Evolutionary conservation across 1,140 invertebrate genomes (phyloP).

Genomic region (Leguminivora glycinivorella): DNA sequence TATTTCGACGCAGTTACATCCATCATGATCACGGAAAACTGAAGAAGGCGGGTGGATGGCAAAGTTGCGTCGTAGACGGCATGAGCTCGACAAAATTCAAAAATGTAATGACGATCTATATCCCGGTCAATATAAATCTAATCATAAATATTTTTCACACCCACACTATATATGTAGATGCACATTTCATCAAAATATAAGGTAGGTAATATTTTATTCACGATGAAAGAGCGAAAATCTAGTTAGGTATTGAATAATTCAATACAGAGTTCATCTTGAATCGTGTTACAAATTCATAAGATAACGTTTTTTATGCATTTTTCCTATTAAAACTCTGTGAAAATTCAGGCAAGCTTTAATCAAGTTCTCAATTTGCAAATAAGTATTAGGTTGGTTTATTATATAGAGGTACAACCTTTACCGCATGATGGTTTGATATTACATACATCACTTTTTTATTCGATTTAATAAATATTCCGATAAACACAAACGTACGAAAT

Average conservation of each 20-base stretch:
- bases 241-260: conserved; percentile 16
- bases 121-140: too few species aligned
- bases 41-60: too few species aligned
- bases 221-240: background rate
- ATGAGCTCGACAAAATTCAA: too few species aligned
- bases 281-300: conserved; percentile 1
- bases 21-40: too few species aligned
- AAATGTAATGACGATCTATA: too few species aligned
- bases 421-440: too few species aligned
- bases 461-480: background rate
- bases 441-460: background rate
- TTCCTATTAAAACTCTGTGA: background rate
- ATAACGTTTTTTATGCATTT: conserved; percentile 4
- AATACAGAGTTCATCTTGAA: conserved; percentile 10
- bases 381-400: background rate
- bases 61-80: too few species aligned
- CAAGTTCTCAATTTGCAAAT: background rate
- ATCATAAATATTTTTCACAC: too few species aligned
- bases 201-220: background rate
- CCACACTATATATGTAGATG: background rate
- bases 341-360: conserved; percentile 2
- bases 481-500: background rate
- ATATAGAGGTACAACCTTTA: background rate
- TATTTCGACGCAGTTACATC: too few species aligned
- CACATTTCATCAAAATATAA: background rate